Percentiles rank a stretch among this genome's conserved stretches.
phyloP scores from a whole-genome alignment of 1,140 invertebrate genomes.

The Polypedilum vanderplanki region DNA sequence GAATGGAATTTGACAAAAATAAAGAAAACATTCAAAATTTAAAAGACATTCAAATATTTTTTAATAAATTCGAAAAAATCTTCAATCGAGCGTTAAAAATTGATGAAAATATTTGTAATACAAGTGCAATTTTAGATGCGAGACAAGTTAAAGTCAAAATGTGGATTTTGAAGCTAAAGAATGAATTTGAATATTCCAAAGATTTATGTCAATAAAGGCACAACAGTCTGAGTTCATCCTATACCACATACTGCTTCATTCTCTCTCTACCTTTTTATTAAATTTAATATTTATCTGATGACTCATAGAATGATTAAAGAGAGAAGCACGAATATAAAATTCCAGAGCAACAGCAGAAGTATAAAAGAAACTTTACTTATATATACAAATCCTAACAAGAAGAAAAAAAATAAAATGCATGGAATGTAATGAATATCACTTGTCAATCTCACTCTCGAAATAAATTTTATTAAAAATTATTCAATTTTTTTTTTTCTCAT shows the following conservation, averaged over 20 bases:
- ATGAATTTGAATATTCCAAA: neutral
- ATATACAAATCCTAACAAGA: neutral
- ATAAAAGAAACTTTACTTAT: neutral
- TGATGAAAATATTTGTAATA: neutral
- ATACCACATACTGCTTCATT: neutral
- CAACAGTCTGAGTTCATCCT: neutral
- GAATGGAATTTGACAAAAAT: too few species aligned
- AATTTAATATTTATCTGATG: neutral
- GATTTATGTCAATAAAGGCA: neutral
- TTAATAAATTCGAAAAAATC: neutral
- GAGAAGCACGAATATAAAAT: neutral
- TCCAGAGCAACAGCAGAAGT: neutral
- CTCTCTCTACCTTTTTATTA: neutral
- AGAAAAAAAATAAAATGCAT: neutral
- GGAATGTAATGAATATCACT: constrained; percentile 25
- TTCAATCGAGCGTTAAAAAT: neutral
- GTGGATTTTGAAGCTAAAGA: neutral
- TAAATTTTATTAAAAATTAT: too few species aligned
- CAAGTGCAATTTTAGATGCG: neutral
- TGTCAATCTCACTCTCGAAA: neutral
- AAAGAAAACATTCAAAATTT: neutral
- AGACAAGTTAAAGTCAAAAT: neutral
- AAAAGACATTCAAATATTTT: neutral
- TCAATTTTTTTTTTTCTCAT: neutral
- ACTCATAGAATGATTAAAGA: neutral